Conservation (phyloP, 2,797 vertebrate species). For the Peromyscus aztecus region DNA sequence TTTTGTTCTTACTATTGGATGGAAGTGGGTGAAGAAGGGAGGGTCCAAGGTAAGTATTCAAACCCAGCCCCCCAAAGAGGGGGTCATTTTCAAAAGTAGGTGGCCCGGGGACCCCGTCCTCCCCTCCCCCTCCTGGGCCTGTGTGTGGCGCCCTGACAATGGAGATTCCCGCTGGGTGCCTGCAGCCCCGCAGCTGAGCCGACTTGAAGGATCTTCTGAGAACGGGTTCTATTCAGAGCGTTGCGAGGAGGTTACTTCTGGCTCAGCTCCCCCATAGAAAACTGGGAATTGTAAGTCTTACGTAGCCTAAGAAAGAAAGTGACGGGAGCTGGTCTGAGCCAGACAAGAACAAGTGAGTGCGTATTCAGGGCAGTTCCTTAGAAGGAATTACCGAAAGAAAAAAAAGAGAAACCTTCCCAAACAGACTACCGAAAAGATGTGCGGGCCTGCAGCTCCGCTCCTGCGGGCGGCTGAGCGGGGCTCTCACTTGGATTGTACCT, state of each 20-base stretch:
- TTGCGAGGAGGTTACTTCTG: conserved; percentile 89
- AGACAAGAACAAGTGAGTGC: conserved; percentile 87
- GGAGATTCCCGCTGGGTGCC: conserved; percentile 83
- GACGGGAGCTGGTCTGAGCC: conserved; percentile 80
- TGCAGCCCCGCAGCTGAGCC: neutral
- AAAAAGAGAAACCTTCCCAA: conserved; percentile 77
- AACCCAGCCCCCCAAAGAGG: neutral
- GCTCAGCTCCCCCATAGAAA: conserved; percentile 91
- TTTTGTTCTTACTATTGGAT: neutral
- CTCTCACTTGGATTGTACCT: conserved; percentile 79
- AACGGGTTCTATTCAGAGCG: conserved; percentile 83
- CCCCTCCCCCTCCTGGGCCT: neutral
- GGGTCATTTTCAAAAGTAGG: conserved; percentile 10
- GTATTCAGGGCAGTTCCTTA: conserved; percentile 85
- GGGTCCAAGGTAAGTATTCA: conserved; percentile 13
- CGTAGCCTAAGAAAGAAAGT: conserved; percentile 87
- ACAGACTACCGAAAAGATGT: conserved; percentile 28
- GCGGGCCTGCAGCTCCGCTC: conserved; percentile 1
- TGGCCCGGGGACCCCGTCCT: neutral
- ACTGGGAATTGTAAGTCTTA: conserved; percentile 88
- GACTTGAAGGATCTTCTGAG: conserved; percentile 86
- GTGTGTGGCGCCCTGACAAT: conserved; percentile 79
- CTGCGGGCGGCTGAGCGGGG: conserved; percentile 60
- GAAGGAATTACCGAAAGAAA: conserved; percentile 85
- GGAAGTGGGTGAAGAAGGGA: neutral